A percentile compares a stretch with the other conserved stretches of the same genome.
Evolutionary conservation across 2,888 invertebrate genomes (phyloP).

Genomic region (Aspidiotus destructor): DNA sequence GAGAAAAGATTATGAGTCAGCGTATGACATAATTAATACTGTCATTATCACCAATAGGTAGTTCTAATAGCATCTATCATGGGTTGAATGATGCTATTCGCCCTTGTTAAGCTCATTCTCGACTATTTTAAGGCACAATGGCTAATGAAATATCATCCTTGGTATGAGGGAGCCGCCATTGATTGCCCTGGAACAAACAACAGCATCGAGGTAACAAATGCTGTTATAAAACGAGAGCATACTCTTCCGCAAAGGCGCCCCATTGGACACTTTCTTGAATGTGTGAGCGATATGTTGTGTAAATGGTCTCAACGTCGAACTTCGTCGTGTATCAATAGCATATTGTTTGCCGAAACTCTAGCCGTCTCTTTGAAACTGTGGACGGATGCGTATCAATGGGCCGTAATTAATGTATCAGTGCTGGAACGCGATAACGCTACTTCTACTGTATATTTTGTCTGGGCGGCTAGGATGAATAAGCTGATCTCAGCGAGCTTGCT

Average conservation of each 20-base stretch:
- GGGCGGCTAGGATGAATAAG: too few relatives aligned
- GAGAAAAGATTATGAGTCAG: constrained; percentile 2
- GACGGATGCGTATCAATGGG: neutral
- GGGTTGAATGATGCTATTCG: neutral
- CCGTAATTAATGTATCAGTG: neutral
- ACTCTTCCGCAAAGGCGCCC: constrained; percentile 17
- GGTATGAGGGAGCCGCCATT: constrained; percentile 17
- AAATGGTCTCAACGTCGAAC: neutral
- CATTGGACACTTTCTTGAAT: constrained; percentile 8
- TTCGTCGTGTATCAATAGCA: neutral
- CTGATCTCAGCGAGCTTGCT: neutral
- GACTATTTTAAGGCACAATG: constrained; percentile 17
- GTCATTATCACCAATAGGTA: too few relatives aligned
- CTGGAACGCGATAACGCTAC: neutral
- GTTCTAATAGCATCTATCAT: too few relatives aligned
- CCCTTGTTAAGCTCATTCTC: neutral
- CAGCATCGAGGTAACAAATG: constrained; percentile 17
- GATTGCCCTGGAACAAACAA: constrained; percentile 13
- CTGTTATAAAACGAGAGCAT: constrained; percentile 19
- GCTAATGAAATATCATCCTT: neutral
- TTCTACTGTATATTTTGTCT: too few relatives aligned
- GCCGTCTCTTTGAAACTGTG: neutral
- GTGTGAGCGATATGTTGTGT: neutral
- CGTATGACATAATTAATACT: neutral
- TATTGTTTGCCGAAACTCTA: neutral